A percentile compares a stretch with the other conserved stretches of the same genome.
phyloP scores from a whole-genome alignment of 2,113 vertebrate species.

The Ploceus nigricollis region DNA sequence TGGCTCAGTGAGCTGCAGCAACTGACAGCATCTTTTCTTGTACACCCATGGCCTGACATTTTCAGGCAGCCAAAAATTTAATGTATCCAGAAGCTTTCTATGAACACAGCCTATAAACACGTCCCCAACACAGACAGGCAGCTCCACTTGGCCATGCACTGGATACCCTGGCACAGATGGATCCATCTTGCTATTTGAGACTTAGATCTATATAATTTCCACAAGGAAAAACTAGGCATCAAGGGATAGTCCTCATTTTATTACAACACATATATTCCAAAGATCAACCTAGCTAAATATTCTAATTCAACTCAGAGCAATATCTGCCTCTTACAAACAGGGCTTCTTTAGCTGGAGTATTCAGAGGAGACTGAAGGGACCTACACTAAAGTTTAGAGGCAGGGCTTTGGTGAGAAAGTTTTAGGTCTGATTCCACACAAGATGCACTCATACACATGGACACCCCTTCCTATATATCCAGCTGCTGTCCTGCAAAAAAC shows the following conservation, averaged over 20 bases:
- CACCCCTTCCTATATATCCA: not conserved
- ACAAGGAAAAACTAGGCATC: not conserved
- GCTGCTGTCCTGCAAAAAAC: rapidly evolving
- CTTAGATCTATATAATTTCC: not conserved
- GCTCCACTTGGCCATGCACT: not conserved
- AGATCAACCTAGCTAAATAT: not conserved
- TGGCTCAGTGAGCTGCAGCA: not conserved
- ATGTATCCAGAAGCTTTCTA: not conserved
- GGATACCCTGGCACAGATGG: rapidly evolving
- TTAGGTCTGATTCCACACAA: not conserved
- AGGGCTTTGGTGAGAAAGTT: not conserved
- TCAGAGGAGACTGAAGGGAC: not conserved
- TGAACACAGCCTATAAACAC: not conserved
- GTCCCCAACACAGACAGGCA: not conserved
- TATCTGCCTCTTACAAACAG: not conserved
- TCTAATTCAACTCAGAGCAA: not conserved
- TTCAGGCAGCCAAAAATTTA: not conserved
- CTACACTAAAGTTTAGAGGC: not conserved
- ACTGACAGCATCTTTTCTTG: not conserved
- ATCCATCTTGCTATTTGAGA: not conserved
- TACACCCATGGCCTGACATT: not conserved
- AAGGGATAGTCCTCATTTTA: not conserved
- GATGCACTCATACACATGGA: not conserved
- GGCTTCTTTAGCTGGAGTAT: not conserved
- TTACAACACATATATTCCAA: not conserved